phyloP scores from a whole-genome alignment of 2,797 vertebrate genomes.

The Cephalopachus bancanus region DNA sequence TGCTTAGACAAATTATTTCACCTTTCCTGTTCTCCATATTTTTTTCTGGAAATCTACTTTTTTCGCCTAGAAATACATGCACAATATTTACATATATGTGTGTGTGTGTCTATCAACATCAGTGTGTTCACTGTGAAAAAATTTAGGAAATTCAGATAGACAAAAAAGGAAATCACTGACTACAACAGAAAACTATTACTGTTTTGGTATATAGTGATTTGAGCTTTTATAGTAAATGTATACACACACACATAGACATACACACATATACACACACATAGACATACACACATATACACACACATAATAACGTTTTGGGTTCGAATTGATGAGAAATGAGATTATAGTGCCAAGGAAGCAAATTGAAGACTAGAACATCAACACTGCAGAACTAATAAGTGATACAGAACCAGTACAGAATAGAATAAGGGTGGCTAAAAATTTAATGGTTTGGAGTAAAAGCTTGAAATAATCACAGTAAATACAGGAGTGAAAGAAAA shows the following conservation, averaged over 20 bases:
- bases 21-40: neutral
- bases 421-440: slow-evolving; percentile 8
- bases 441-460: slow-evolving; percentile 42
- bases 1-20: slow-evolving; percentile 18
- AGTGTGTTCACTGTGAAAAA: slow-evolving; percentile 17
- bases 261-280: neutral
- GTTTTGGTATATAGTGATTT: slow-evolving; percentile 34
- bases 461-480: slow-evolving; percentile 14
- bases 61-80: neutral
- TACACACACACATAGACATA: neutral
- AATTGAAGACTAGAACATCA: neutral
- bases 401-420: neutral
- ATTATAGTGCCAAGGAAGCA: neutral
- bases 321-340: slow-evolving; percentile 40
- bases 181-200: neutral
- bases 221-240: neutral
- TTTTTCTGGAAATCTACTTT: slow-evolving; percentile 17
- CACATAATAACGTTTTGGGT: neutral
- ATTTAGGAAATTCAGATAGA: slow-evolving; percentile 38
- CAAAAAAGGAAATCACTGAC: neutral
- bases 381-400: neutral
- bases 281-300: neutral
- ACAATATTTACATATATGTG: neutral
- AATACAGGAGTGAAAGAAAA: neutral
- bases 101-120: neutral